Percentiles rank a stretch among this genome's conserved stretches.
These are phyloP conservation scores for Ormyrus thymus DNA, from an alignment of 2,888 invertebrate species.

Conservation along the genomic window DNA sequence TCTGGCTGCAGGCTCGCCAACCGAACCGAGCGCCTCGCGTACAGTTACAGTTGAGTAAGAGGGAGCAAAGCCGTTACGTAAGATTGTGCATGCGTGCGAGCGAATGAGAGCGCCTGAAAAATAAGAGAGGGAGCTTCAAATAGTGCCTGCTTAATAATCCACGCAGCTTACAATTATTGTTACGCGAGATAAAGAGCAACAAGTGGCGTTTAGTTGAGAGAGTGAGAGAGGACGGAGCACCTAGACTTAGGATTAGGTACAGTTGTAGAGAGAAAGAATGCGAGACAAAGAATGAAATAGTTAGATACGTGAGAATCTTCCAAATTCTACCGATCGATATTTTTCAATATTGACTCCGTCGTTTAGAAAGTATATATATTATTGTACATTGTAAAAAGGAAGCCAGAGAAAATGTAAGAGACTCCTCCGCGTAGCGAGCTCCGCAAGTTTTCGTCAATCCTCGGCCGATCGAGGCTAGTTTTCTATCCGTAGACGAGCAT, in stretches of 20 bases:
- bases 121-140: constrained; percentile 71
- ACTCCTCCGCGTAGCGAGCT: background rate
- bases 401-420: constrained; percentile 6
- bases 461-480: constrained; percentile 30
- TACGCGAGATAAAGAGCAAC: constrained; percentile 47
- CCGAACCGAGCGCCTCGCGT: no score
- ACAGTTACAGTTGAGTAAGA: no score
- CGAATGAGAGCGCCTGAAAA: constrained; percentile 45
- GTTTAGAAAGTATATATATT: constrained; percentile 37
- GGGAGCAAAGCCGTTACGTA: no score
- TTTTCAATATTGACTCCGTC: constrained; percentile 43
- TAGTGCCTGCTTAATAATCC: constrained; percentile 72
- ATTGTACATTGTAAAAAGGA: background rate
- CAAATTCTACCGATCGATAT: constrained; percentile 36
- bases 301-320: constrained; percentile 16
- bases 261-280: background rate
- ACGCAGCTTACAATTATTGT: constrained; percentile 56
- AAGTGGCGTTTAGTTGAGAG: constrained; percentile 52
- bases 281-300: background rate
- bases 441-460: constrained; percentile 18
- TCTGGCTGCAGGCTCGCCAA: no score
- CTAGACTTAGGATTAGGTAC: background rate
- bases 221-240: constrained; percentile 19
- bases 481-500: constrained; percentile 34
- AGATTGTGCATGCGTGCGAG: background rate